Percentiles rank a stretch among this genome's conserved stretches.
Evolutionary conservation across 1,140 invertebrate species (phyloP).

Genomic region (Drosophila sulfurigaster): DNA sequence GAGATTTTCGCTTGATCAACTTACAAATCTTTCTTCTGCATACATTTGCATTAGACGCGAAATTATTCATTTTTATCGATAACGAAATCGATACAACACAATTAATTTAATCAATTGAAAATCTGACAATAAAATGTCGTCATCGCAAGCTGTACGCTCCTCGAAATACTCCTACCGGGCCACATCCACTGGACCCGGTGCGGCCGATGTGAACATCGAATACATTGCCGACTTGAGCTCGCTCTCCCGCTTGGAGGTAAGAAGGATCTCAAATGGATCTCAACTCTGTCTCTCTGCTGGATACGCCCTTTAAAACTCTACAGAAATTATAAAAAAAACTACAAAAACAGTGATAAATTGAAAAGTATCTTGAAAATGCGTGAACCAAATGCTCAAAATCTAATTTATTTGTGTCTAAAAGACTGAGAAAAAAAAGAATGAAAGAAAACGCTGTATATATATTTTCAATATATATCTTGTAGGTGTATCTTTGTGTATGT

Average conservation of each 20-base stretch:
- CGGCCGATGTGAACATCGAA: slow-evolving; percentile 96
- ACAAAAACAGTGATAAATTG: slow-evolving; percentile 26
- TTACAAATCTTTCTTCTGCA: slow-evolving; percentile 23
- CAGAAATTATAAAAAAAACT: slow-evolving; percentile 3
- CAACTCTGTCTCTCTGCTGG: not conserved
- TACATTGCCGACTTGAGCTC: slow-evolving; percentile 96
- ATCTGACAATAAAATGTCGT: slow-evolving; percentile 84
- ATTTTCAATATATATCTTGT: slow-evolving; percentile 33
- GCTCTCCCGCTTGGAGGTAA: slow-evolving; percentile 96
- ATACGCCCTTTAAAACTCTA: not conserved
- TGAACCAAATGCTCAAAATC: slow-evolving; percentile 28
- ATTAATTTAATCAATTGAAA: slow-evolving; percentile 49
- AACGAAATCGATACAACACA: not conserved
- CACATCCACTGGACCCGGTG: slow-evolving; percentile 90
- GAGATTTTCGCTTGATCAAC: slow-evolving; percentile 68
- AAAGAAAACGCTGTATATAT: slow-evolving; percentile 15
- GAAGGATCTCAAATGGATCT: slow-evolving; percentile 85
- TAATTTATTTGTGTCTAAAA: slow-evolving; percentile 44
- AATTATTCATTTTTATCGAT: slow-evolving; percentile 36
- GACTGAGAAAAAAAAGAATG: slow-evolving; percentile 38
- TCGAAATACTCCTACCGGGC: slow-evolving; percentile 95
- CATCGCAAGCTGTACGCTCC: slow-evolving; percentile 92
- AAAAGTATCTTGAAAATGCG: slow-evolving; percentile 14
- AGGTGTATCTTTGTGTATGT: slow-evolving; percentile 26
- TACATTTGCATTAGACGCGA: slow-evolving; percentile 34